A percentile compares a stretch with the other conserved stretches of the same genome.
Evolutionary conservation across 1,140 invertebrate species (phyloP).

Genomic region (Cecropterus lyciades): DNA sequence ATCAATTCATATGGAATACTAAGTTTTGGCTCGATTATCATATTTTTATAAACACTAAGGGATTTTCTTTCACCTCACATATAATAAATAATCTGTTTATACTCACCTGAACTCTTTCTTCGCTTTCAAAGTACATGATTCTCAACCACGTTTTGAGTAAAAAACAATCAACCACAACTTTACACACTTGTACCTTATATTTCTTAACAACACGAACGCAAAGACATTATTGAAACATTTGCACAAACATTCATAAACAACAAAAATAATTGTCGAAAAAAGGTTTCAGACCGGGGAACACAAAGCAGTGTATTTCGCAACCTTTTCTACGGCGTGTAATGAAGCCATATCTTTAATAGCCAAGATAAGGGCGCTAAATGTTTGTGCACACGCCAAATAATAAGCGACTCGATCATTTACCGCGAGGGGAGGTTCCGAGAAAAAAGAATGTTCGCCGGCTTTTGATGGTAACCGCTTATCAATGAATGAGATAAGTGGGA

Average conservation of each 20-base stretch:
- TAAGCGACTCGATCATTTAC: slow-evolving; percentile 77
- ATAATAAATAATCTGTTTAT: no score
- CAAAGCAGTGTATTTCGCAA: slow-evolving; percentile 52
- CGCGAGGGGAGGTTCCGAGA: slow-evolving; percentile 61
- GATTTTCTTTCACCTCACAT: no score
- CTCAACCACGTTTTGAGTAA: no score
- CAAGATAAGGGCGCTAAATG: slow-evolving; percentile 80
- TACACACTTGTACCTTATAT: neutral
- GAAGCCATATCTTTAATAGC: slow-evolving; percentile 82
- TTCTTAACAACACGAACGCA: neutral
- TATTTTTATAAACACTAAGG: no score
- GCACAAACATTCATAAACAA: slow-evolving; percentile 43
- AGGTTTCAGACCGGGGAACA: slow-evolving; percentile 50
- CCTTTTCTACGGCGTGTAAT: slow-evolving; percentile 68
- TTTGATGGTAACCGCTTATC: slow-evolving; percentile 72
- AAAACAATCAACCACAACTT: no score
- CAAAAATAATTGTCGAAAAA: slow-evolving; percentile 50
- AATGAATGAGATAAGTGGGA: slow-evolving; percentile 62
- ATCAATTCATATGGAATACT: no score
- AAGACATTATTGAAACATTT: slow-evolving; percentile 37
- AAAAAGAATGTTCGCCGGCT: slow-evolving; percentile 70
- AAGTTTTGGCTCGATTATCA: no score
- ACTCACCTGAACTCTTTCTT: no score
- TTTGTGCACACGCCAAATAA: slow-evolving; percentile 82
- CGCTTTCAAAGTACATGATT: no score